These are phyloP conservation scores for Sweltsa coloradensis DNA, from an alignment of 1,140 invertebrate species.

Conservation along the genomic window DNA sequence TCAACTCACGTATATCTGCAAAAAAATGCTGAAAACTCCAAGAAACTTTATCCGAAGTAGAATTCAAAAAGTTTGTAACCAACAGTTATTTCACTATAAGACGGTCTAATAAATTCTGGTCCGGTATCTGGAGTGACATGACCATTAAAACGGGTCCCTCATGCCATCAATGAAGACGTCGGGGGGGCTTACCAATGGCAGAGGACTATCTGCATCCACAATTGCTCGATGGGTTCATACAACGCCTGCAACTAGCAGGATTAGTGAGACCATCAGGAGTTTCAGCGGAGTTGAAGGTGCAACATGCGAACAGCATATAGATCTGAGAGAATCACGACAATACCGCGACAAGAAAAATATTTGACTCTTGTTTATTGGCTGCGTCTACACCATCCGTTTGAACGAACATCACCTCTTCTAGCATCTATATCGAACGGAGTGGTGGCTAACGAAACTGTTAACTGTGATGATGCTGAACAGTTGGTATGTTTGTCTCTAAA, in stretches of 20 bases:
- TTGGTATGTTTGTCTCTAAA: too few species aligned
- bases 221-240: too few species aligned
- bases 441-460: too few species aligned
- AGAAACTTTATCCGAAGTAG: slow-evolving; percentile 21
- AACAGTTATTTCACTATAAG: slow-evolving; percentile 26
- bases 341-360: not conserved
- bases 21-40: slow-evolving; percentile 28
- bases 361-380: too few species aligned
- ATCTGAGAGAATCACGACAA: not conserved
- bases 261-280: too few species aligned
- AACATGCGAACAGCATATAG: not conserved
- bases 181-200: slow-evolving; percentile 25
- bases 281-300: not conserved
- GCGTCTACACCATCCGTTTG: too few species aligned
- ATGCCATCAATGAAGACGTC: slow-evolving; percentile 31
- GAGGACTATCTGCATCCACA: slow-evolving; percentile 16
- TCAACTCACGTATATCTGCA: slow-evolving; percentile 30
- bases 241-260: too few species aligned
- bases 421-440: too few species aligned
- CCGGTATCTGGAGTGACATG: slow-evolving; percentile 30
- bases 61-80: slow-evolving; percentile 26
- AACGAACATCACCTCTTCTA: too few species aligned
- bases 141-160: slow-evolving; percentile 25
- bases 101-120: slow-evolving; percentile 30
- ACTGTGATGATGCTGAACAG: too few species aligned